Percentiles rank a stretch among this genome's conserved stretches.
phyloP scores from a whole-genome alignment of 2,888 invertebrate genomes.

The Diploptera punctata region DNA sequence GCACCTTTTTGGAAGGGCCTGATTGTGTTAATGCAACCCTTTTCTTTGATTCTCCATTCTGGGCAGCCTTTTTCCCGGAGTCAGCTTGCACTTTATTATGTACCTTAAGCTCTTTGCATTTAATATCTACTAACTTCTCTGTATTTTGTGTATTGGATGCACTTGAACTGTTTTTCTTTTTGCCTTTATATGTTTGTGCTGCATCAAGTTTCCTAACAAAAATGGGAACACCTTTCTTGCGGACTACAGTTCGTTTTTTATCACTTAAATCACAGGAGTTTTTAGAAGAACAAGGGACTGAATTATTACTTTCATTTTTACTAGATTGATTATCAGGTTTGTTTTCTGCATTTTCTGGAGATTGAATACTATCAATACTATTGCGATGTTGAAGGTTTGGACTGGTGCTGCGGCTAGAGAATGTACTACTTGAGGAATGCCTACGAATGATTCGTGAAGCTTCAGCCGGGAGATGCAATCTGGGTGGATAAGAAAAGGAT shows the following conservation, averaged over 20 bases:
- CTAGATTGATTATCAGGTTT: conserved; percentile 19
- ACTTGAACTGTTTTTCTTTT: conserved; percentile 19
- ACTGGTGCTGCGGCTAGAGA: conserved; percentile 43
- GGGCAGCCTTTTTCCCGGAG: not conserved
- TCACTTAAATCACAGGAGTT: not conserved
- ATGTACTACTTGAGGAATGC: conserved; percentile 72
- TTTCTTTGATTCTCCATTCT: not conserved
- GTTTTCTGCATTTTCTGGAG: conserved; percentile 18
- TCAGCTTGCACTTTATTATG: conserved; percentile 7
- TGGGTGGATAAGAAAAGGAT: conserved; percentile 66
- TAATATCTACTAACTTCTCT: conserved; percentile 7
- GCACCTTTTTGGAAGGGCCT: conserved; percentile 33
- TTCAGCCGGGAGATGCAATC: conserved; percentile 62
- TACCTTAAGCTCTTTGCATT: conserved; percentile 12
- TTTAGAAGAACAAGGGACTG: not conserved
- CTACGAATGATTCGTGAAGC: conserved; percentile 81
- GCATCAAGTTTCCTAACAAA: conserved; percentile 29
- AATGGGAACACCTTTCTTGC: conserved; percentile 38
- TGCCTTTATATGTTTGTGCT: conserved; percentile 36
- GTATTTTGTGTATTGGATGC: not conserved
- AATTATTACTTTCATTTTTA: not conserved
- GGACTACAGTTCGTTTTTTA: not conserved
- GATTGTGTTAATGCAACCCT: not conserved
- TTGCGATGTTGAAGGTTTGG: conserved; percentile 35
- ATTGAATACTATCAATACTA: conserved; percentile 19